These are phyloP conservation scores for Metopolophium dirhodum DNA, from an alignment of 1,140 invertebrate species.

Conservation along the genomic window DNA sequence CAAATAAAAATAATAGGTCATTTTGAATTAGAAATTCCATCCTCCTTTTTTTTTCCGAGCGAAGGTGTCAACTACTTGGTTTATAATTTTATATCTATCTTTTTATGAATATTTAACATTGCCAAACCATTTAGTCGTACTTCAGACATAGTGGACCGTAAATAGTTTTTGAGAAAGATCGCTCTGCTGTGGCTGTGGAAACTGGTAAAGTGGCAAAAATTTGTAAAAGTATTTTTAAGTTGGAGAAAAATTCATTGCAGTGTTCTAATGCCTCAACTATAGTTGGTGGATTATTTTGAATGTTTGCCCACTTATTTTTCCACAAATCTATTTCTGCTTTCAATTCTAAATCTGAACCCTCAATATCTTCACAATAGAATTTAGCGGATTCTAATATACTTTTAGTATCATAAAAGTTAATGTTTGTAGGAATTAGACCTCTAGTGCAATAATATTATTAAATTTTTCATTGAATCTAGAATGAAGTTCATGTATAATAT, in stretches of 20 bases:
- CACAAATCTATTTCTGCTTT: not conserved
- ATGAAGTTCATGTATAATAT: no score
- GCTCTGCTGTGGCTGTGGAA: not conserved
- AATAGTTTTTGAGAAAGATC: conserved; percentile 60
- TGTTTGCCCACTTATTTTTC: not conserved
- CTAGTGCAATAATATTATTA: no score
- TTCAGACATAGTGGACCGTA: not conserved
- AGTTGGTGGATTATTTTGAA: conserved; percentile 24
- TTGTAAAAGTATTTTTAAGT: conserved; percentile 56
- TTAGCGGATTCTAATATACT: no score
- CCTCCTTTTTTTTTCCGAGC: not conserved
- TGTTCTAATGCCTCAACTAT: conserved; percentile 6
- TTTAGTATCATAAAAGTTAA: not conserved
- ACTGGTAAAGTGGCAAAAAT: conserved; percentile 54
- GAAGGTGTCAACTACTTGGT: not conserved
- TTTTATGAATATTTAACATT: not conserved
- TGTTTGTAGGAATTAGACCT: no score
- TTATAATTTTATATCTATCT: not conserved
- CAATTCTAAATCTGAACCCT: not conserved
- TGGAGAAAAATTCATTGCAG: conserved; percentile 47
- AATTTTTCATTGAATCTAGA: no score
- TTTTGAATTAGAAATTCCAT: not conserved
- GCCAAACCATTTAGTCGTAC: not conserved
- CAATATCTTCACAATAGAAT: not conserved
- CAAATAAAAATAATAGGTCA: not conserved